phyloP scores from a whole-genome alignment of 37 sponge, comb jelly and placozoan species.

The Tethya wilhelma region DNA sequence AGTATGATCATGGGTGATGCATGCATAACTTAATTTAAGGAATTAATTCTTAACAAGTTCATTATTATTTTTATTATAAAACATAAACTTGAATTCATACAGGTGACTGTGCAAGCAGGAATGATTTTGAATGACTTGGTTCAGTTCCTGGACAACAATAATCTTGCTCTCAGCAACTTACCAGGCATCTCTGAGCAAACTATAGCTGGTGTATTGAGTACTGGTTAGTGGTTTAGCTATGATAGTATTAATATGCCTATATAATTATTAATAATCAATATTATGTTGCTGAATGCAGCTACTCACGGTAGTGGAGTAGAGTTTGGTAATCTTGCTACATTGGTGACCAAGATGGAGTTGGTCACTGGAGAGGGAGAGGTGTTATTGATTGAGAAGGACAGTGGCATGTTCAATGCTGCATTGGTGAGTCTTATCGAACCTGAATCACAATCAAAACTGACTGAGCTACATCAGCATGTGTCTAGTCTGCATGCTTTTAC shows the following conservation, averaged over 20 bases:
- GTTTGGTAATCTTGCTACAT: slow-evolving; percentile 68
- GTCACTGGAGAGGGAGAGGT: slow-evolving; percentile 64
- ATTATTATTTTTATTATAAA: background rate
- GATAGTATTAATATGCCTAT: background rate
- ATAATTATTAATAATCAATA: too few species aligned
- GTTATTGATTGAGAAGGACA: slow-evolving; percentile 2
- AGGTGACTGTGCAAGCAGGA: slow-evolving; percentile 64
- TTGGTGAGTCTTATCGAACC: too few species aligned
- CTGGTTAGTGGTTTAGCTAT: slow-evolving; percentile 28
- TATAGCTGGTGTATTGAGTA: slow-evolving; percentile 60
- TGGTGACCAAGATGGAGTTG: slow-evolving; percentile 64
- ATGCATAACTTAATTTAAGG: background rate
- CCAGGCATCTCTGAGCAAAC: slow-evolving; percentile 57
- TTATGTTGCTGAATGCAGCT: too few species aligned
- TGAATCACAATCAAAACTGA: too few species aligned
- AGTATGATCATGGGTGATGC: background rate
- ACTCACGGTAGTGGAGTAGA: slow-evolving; percentile 66
- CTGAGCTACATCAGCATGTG: too few species aligned
- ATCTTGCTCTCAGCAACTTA: slow-evolving; percentile 50
- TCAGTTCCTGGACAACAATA: slow-evolving; percentile 23
- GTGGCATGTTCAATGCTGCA: slow-evolving; percentile 27
- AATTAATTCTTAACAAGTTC: background rate
- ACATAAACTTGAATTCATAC: too few species aligned
- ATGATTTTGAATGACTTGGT: slow-evolving; percentile 46
- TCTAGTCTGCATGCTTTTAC: too few species aligned